Conservation (phyloP, 1,140 invertebrate genomes). For the Calliopsis andreniformis region DNA sequence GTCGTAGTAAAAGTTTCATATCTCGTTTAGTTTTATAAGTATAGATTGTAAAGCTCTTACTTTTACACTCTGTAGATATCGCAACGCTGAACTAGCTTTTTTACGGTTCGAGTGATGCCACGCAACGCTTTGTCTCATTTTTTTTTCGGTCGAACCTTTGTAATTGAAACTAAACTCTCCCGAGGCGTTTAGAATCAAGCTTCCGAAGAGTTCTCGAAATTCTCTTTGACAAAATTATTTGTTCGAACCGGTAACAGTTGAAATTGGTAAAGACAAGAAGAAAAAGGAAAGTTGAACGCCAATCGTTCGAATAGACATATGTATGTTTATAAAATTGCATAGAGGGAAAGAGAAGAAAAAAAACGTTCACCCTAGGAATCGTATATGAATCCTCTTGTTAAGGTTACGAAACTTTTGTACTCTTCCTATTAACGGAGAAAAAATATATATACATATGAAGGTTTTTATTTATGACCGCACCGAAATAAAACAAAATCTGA, state of each 20-base stretch:
- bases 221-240: slow-evolving; percentile 37
- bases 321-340: slow-evolving; percentile 22
- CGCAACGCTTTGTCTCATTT: not conserved
- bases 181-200: slow-evolving; percentile 47
- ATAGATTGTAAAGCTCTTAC: no score
- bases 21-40: no score
- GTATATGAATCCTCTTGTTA: slow-evolving; percentile 40
- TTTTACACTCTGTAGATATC: not conserved
- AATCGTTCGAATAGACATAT: slow-evolving; percentile 19
- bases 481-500: slow-evolving; percentile 54
- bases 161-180: not conserved
- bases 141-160: not conserved
- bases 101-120: not conserved
- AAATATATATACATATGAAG: slow-evolving; percentile 10
- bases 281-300: slow-evolving; percentile 25
- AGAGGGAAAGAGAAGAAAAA: slow-evolving; percentile 37
- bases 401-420: slow-evolving; percentile 58
- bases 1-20: no score
- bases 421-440: slow-evolving; percentile 54
- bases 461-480: slow-evolving; percentile 61
- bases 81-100: not conserved
- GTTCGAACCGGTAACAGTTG: slow-evolving; percentile 7
- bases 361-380: slow-evolving; percentile 50
- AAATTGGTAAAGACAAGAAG: no score
- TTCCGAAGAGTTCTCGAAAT: slow-evolving; percentile 32